Percentiles rank a stretch among this genome's conserved stretches.
phyloP scores from a whole-genome alignment of 2,888 invertebrate genomes.

The Drosophila nr. perissopoda region DNA sequence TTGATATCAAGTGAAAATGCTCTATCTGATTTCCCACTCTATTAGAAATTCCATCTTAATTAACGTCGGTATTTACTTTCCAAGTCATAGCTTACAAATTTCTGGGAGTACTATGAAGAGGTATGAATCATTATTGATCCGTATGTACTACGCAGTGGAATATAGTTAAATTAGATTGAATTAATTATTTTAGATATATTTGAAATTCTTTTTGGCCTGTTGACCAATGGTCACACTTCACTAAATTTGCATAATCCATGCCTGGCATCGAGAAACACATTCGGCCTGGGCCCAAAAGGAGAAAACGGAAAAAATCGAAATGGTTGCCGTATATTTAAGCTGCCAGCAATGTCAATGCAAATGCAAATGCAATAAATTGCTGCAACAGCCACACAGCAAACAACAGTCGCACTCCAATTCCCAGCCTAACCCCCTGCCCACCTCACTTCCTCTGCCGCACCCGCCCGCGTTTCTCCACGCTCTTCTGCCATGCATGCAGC shows the following conservation, averaged over 20 bases:
- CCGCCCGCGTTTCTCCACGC: not conserved
- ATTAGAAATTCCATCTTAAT: not conserved
- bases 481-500: constrained; percentile 18
- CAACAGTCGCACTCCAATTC: constrained; percentile 19
- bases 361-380: constrained; percentile 68
- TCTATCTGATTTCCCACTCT: not conserved
- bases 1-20: not conserved
- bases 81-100: not conserved
- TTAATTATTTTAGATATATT: constrained; percentile 6
- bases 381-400: constrained; percentile 42
- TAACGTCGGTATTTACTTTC: not conserved
- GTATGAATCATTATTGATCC: not conserved
- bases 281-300: not conserved
- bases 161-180: not conserved
- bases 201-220: not conserved
- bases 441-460: not conserved
- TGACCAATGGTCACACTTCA: constrained; percentile 9
- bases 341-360: constrained; percentile 72
- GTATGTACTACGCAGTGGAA: not conserved
- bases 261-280: constrained; percentile 11
- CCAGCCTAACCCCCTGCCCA: not conserved
- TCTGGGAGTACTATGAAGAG: not conserved
- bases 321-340: constrained; percentile 62
- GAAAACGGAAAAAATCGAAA: constrained; percentile 23
- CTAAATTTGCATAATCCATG: constrained; percentile 40